Evolutionary conservation across 2,888 invertebrate genomes (phyloP), one percentile per base, ranked within the genome.

Genomic region (Drosophila peninsularis): DNA sequence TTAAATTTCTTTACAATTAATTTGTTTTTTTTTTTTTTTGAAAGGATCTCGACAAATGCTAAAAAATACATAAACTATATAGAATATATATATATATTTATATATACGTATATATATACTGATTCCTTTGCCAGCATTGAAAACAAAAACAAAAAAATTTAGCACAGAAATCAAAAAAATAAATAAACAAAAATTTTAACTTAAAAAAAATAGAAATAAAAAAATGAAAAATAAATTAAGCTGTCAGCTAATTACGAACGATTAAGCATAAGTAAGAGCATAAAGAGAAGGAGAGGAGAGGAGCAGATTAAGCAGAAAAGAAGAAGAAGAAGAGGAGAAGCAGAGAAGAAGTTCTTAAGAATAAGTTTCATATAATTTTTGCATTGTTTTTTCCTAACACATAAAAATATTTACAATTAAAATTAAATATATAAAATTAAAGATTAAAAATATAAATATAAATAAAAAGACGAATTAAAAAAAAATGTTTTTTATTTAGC

Each of bases 321-420:
- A 37, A 42, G 27, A 30, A 13, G 27, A n/a, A 3, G 27, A 30
- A 13, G 27, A 10, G 6, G 3, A 27, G 7, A 30, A 42, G 32
- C 37, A 44, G 36, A 34, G 32, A 39, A 34, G 24, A 24, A 63
- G 75, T 85, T 82, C 88, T 85, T 80, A 73, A 70, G 71, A 41
- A 86, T 86, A 88, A 73, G 83, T 84, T 82, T 86, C 72, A 73
- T 80, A 74, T 47, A 30, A 47, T 86, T 82, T 82, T 82, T 76
- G 76, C 86, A 82, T 82, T 88, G 83, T 82, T 88, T 82, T 88
- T 82, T 86, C 83, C 86, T 82, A 82, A 88, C 80, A 82, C 82
- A 60, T 72, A 70, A 64, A 52, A 70, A 73, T 85, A 72, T 82
- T 57, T 67, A 69, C 52, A 37, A 77, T 72, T 52, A 52, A 76